Conservation (phyloP, 2,113 vertebrate genomes). For the Micronycteris hirsuta region DNA sequence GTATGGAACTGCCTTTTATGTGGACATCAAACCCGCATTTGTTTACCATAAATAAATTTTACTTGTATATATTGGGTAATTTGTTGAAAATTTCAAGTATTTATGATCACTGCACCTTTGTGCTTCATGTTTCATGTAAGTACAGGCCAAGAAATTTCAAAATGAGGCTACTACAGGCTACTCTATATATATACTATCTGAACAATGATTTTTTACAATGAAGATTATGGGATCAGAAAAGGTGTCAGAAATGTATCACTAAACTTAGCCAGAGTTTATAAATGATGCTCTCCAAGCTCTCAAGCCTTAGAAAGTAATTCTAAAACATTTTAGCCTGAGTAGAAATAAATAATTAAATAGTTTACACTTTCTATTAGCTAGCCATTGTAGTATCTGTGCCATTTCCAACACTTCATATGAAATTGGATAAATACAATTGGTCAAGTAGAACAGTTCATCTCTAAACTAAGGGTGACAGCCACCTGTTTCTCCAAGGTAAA, state of each 20-base stretch:
- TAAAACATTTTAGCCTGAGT: not conserved
- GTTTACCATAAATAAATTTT: not conserved
- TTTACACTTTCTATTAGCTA: not conserved
- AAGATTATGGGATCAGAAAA: not conserved
- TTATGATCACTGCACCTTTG: not conserved
- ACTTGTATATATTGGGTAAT: not conserved
- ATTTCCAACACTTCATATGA: not conserved
- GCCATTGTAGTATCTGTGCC: no score
- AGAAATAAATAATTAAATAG: not conserved
- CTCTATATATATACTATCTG: not conserved
- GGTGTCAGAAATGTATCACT: not conserved
- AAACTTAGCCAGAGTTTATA: not conserved
- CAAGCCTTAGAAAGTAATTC: not conserved
- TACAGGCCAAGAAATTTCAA: not conserved
- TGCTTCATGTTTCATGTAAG: not conserved
- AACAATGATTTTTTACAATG: not conserved
- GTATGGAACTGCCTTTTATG: not conserved
- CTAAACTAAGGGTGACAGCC: not conserved
- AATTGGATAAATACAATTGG: not conserved
- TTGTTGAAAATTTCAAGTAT: not conserved
- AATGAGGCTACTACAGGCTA: not conserved
- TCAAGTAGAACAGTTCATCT: not conserved
- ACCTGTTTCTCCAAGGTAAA: not conserved
- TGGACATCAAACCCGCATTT: not conserved
- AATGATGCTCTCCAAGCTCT: not conserved